Conservation (phyloP, 1,140 invertebrate genomes). For the Neotoxoptera formosana region DNA sequence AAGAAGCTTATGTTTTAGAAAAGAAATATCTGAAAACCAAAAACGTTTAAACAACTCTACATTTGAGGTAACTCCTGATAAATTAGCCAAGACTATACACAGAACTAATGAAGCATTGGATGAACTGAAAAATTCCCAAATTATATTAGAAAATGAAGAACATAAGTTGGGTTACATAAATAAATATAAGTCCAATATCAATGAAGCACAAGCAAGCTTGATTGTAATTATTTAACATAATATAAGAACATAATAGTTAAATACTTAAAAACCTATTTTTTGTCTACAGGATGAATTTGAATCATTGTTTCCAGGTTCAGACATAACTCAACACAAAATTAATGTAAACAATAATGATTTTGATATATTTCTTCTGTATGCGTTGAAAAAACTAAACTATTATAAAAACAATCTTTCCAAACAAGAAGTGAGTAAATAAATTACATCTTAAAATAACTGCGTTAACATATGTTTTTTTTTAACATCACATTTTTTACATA, state of each 20-base stretch:
- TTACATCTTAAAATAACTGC: background rate
- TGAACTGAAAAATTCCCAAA: background rate
- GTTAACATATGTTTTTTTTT: background rate
- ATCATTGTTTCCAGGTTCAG: slow-evolving; percentile 42
- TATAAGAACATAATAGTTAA: slow-evolving; percentile 6
- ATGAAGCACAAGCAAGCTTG: slow-evolving; percentile 8
- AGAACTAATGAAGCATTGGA: slow-evolving; percentile 2
- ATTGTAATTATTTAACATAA: background rate
- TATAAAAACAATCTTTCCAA: slow-evolving; percentile 36
- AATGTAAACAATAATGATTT: slow-evolving; percentile 21
- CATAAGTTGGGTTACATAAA: slow-evolving; percentile 14
- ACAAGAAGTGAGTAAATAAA: slow-evolving; percentile 8
- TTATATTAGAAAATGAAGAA: slow-evolving; percentile 27
- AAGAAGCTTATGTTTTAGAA: slow-evolving; percentile 28
- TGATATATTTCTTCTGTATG: slow-evolving; percentile 49
- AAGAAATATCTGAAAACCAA: slow-evolving; percentile 36
- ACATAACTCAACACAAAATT: slow-evolving; percentile 47
- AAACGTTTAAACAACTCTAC: slow-evolving; percentile 20
- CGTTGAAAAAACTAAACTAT: slow-evolving; percentile 42
- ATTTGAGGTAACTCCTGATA: slow-evolving; percentile 20
- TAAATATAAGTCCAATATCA: slow-evolving; percentile 24
- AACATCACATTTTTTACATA: background rate
- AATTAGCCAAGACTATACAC: slow-evolving; percentile 12
- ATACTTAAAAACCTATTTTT: background rate
- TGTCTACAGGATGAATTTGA: slow-evolving; percentile 43